Percentiles rank a stretch among this genome's conserved stretches.
Conservation (phyloP, 2,797 vertebrate genomes). For the Xenentodon cancila region DNA sequence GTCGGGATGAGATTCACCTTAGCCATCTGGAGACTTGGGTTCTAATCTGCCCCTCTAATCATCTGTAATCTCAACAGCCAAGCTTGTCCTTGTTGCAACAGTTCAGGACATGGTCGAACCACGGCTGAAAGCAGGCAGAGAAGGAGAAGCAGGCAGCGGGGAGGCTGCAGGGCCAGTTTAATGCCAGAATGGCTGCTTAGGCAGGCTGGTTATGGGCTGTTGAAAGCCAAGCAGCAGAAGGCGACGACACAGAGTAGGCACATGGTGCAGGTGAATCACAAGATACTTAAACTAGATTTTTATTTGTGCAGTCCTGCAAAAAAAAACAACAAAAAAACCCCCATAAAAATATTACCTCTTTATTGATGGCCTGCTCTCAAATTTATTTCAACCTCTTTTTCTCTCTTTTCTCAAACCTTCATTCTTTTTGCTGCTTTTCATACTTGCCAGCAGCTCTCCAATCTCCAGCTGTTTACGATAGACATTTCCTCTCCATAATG, state of each 20-base stretch:
- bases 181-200: constrained; percentile 48
- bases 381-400: constrained; percentile 5
- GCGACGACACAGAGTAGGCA: constrained; percentile 28
- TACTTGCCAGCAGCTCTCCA: constrained; percentile 29
- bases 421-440: constrained; percentile 24
- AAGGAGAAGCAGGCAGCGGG: constrained; percentile 27
- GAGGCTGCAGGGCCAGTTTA: constrained; percentile 3
- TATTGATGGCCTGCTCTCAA: constrained; percentile 9
- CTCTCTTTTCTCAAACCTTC: constrained; percentile 6
- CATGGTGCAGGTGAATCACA: constrained; percentile 29
- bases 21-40: constrained; percentile 73
- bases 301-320: constrained; percentile 13
- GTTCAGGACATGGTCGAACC: constrained; percentile 13
- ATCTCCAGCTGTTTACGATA: constrained; percentile 52
- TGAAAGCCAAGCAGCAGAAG: constrained; percentile 37
- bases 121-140: constrained; percentile 2
- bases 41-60: constrained; percentile 74
- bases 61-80: constrained; percentile 72
- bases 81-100: constrained; percentile 47
- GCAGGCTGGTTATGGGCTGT: constrained; percentile 24
- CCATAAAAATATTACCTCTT: constrained; percentile 9
- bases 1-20: constrained; percentile 60
- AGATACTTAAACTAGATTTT: background rate
- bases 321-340: constrained; percentile 31
- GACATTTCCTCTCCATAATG: constrained; percentile 64